Evolutionary conservation across 92 coral and sea anemone genomes (phyloP).

Genomic region (Zoanthus gigantus): DNA sequence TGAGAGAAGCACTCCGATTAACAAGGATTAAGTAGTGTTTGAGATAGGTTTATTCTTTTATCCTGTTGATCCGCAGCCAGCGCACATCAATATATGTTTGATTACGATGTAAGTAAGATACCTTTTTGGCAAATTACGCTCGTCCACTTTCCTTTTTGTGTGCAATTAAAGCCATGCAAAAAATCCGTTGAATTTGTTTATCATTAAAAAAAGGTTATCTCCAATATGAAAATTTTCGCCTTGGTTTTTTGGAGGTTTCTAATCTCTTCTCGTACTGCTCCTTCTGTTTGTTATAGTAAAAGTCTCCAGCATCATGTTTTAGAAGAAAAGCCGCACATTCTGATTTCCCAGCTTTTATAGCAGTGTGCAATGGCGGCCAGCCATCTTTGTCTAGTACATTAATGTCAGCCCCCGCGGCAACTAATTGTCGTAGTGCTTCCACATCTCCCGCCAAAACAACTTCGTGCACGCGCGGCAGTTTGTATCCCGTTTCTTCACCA

Average conservation of each 20-base stretch:
- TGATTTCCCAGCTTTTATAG: constrained; percentile 72
- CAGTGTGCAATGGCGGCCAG: constrained; percentile 89
- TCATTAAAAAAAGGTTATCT: constrained; percentile 32
- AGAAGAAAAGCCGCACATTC: constrained; percentile 84
- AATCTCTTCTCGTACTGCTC: constrained; percentile 77
- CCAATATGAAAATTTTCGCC: constrained; percentile 81
- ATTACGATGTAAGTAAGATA: background rate
- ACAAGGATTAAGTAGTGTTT: background rate
- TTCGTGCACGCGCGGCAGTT: constrained; percentile 67
- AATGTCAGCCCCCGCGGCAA: constrained; percentile 79
- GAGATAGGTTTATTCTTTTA: background rate
- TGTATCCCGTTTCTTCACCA: constrained; percentile 26
- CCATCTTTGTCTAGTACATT: constrained; percentile 79
- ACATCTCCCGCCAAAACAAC: constrained; percentile 74
- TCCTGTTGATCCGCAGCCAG: background rate
- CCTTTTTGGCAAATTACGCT: background rate
- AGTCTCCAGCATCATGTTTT: constrained; percentile 87
- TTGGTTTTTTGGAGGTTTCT: constrained; percentile 62
- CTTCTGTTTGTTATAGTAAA: constrained; percentile 80
- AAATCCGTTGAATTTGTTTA: too few relatives aligned
- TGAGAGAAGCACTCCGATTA: background rate
- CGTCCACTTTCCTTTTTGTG: background rate
- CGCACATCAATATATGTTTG: background rate
- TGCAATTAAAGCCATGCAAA: background rate
- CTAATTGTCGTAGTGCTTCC: constrained; percentile 64